These are phyloP conservation scores for Ectemnius continuus DNA, from an alignment of 2,888 invertebrate genomes.

Conservation along the genomic window DNA sequence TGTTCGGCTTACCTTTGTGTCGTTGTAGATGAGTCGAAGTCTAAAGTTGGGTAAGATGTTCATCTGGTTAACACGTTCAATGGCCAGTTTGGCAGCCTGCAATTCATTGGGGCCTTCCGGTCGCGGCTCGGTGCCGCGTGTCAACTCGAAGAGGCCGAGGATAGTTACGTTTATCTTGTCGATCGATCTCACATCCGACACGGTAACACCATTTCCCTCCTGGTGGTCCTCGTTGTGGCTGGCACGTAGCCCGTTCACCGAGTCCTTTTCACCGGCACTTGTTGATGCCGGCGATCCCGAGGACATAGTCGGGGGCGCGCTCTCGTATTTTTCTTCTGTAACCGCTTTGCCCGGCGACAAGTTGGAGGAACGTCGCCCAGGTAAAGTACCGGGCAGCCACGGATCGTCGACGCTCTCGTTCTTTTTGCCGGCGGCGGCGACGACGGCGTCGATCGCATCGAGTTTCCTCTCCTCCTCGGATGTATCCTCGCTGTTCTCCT, in stretches of 20 bases:
- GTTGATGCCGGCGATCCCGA: slow-evolving; percentile 12
- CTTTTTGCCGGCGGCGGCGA: slow-evolving; percentile 26
- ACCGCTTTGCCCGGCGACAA: slow-evolving; percentile 17
- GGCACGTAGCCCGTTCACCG: slow-evolving; percentile 3
- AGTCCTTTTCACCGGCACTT: slow-evolving; percentile 8
- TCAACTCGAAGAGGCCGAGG: slow-evolving; percentile 89
- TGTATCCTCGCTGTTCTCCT: slow-evolving; percentile 26
- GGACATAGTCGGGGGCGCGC: neutral
- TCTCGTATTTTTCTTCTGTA: slow-evolving; percentile 27
- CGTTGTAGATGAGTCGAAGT: slow-evolving; percentile 88
- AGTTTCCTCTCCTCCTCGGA: slow-evolving; percentile 26
- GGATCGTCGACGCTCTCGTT: slow-evolving; percentile 40
- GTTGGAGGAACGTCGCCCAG: slow-evolving; percentile 38
- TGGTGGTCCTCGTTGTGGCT: neutral
- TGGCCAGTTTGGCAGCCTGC: slow-evolving; percentile 88
- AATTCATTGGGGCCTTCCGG: slow-evolving; percentile 87
- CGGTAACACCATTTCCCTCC: slow-evolving; percentile 19
- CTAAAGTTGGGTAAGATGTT: slow-evolving; percentile 85
- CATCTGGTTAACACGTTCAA: slow-evolving; percentile 87
- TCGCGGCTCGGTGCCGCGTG: slow-evolving; percentile 82
- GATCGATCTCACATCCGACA: slow-evolving; percentile 41
- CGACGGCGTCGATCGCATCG: slow-evolving; percentile 28
- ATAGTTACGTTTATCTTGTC: slow-evolving; percentile 81
- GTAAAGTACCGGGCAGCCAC: slow-evolving; percentile 44
- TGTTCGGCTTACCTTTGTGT: slow-evolving; percentile 86